These are phyloP conservation scores for Trichonephila clavata DNA, from an alignment of 1,140 invertebrate species.

Conservation along the genomic window DNA sequence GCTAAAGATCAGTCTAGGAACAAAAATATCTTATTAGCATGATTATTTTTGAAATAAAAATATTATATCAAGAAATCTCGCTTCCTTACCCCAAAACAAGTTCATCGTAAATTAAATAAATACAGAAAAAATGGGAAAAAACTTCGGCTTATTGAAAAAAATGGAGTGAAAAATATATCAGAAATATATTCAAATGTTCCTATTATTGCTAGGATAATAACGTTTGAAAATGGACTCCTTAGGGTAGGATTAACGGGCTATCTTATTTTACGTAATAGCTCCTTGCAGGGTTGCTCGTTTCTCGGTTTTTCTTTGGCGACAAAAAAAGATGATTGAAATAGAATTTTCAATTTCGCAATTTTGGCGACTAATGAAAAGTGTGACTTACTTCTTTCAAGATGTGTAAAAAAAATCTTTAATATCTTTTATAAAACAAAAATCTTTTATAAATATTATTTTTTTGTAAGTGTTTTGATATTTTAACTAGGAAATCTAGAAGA, in stretches of 20 bases:
- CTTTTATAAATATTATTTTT: too few relatives aligned
- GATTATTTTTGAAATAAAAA: neutral
- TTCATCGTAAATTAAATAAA: conserved; percentile 42
- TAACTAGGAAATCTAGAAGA: too few relatives aligned
- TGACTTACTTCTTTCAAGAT: too few relatives aligned
- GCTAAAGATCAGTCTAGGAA: neutral
- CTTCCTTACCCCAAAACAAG: neutral
- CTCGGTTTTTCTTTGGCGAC: neutral
- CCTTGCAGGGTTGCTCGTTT: conserved; percentile 24
- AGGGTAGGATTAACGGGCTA: conserved; percentile 66
- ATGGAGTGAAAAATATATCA: neutral
- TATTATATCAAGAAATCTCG: neutral
- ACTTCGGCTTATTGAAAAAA: conserved; percentile 52
- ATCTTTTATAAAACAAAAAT: too few relatives aligned
- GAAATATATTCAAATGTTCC: conserved; percentile 47
- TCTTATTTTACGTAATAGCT: conserved; percentile 68
- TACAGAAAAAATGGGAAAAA: neutral
- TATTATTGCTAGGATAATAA: conserved; percentile 63
- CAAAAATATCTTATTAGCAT: neutral
- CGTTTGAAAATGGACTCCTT: conserved; percentile 40
- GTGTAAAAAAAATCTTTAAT: too few relatives aligned
- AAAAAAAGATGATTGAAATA: neutral
- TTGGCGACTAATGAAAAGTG: neutral
- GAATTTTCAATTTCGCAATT: neutral
- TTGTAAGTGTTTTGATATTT: too few relatives aligned